A percentile compares a stretch with the other conserved stretches of the same genome.
Conservation (phyloP, 2,113 vertebrate species). For the Struthidea cinerea region DNA sequence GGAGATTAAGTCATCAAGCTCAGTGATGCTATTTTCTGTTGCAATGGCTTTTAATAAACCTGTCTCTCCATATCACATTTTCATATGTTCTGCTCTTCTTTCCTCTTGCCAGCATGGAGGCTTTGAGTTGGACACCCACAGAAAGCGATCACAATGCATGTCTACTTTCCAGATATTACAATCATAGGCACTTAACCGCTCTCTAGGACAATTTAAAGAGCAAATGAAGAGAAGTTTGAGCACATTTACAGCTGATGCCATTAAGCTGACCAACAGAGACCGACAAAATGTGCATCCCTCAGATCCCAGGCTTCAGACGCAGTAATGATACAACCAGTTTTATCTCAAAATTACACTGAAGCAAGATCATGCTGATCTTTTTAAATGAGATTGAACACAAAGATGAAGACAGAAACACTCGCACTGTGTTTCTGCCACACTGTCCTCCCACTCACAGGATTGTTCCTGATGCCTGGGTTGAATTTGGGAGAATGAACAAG, state of each 20-base stretch:
- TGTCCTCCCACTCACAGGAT: background rate
- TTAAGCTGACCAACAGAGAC: background rate
- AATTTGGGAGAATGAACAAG: background rate
- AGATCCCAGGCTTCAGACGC: background rate
- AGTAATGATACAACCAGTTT: background rate
- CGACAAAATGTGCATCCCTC: background rate
- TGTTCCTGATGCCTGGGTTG: background rate
- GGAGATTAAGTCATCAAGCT: conserved; percentile 73
- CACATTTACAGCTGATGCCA: background rate
- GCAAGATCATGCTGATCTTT: background rate
- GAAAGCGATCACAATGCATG: background rate
- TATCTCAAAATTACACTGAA: background rate
- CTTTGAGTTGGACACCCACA: conserved; percentile 16
- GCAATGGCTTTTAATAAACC: conserved; percentile 71
- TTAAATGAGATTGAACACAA: background rate
- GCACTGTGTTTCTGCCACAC: background rate
- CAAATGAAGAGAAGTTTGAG: background rate
- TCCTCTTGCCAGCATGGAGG: conserved; percentile 67
- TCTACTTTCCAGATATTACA: conserved; percentile 30
- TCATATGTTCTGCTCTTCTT: conserved; percentile 61
- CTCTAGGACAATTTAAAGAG: background rate
- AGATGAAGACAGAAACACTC: background rate
- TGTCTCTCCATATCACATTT: conserved; percentile 55
- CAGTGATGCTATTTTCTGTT: conserved; percentile 57
- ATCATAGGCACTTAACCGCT: background rate